These are phyloP conservation scores for Heteropelma amictum DNA, from an alignment of 2,888 invertebrate genomes.

Conservation along the genomic window DNA sequence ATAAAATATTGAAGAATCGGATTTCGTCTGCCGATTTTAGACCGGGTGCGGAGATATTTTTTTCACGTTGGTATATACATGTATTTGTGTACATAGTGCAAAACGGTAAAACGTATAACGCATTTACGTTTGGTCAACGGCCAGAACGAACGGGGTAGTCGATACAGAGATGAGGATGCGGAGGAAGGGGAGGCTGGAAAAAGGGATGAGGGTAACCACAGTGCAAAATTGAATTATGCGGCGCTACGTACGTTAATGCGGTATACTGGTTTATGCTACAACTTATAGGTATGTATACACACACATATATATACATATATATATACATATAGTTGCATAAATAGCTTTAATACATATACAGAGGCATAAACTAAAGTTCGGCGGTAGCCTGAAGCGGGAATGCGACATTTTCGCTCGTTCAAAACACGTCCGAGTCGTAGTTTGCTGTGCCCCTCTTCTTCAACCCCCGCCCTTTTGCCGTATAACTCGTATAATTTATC, in stretches of 20 bases:
- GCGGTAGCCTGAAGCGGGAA: conserved; percentile 22
- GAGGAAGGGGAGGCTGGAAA: conserved; percentile 4
- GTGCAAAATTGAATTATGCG: conserved; percentile 63
- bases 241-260: conserved; percentile 57
- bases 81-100: background rate
- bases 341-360: background rate
- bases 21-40: no score
- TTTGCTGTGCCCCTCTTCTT: conserved; percentile 7
- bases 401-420: conserved; percentile 62
- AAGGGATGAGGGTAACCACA: conserved; percentile 50
- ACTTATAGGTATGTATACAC: conserved; percentile 10
- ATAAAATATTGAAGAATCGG: no score
- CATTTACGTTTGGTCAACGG: conserved; percentile 36
- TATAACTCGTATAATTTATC: conserved; percentile 59
- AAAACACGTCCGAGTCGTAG: conserved; percentile 58
- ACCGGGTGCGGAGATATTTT: no score
- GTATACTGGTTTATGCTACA: conserved; percentile 47
- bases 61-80: background rate
- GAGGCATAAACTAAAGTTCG: conserved; percentile 3
- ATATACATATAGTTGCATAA: background rate
- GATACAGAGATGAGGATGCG: conserved; percentile 24
- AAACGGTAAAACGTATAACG: background rate
- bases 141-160: conserved; percentile 39
- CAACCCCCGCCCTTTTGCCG: background rate
- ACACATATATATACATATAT: background rate